Percentiles rank a stretch among this genome's conserved stretches.
Conservation (phyloP, 2,113 vertebrate species). For the Caracal caracal region DNA sequence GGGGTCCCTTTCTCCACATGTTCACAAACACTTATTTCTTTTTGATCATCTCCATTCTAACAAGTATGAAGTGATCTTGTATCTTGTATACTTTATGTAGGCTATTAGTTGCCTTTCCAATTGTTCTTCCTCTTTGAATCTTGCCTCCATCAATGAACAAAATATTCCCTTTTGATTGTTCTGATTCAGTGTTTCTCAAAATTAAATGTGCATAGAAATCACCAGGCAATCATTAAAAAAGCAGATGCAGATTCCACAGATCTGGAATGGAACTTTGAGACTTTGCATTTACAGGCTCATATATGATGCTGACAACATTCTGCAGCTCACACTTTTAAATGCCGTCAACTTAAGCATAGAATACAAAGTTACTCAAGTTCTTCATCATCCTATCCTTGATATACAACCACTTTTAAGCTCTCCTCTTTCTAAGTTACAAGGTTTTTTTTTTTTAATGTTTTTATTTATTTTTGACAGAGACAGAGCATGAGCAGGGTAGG, state of each 20-base stretch:
- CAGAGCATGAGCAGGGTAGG: too few species aligned
- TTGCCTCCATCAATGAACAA: neutral
- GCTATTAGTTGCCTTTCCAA: neutral
- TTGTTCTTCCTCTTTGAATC: neutral
- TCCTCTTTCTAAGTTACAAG: neutral
- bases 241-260: neutral
- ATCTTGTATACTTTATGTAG: neutral
- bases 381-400: neutral
- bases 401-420: neutral
- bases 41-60: neutral
- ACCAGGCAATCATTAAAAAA: neutral
- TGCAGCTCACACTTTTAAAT: neutral
- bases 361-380: neutral
- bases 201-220: neutral
- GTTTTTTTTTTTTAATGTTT: neutral
- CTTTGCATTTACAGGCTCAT: neutral
- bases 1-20: neutral
- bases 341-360: neutral
- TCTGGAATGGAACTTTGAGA: neutral
- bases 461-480: too few species aligned
- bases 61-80: neutral
- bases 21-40: neutral
- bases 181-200: slow-evolving; percentile 31
- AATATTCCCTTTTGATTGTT: neutral
- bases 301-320: neutral